Conservation (phyloP, 1,140 invertebrate species). For the Mizuhopecten yessoensis region DNA sequence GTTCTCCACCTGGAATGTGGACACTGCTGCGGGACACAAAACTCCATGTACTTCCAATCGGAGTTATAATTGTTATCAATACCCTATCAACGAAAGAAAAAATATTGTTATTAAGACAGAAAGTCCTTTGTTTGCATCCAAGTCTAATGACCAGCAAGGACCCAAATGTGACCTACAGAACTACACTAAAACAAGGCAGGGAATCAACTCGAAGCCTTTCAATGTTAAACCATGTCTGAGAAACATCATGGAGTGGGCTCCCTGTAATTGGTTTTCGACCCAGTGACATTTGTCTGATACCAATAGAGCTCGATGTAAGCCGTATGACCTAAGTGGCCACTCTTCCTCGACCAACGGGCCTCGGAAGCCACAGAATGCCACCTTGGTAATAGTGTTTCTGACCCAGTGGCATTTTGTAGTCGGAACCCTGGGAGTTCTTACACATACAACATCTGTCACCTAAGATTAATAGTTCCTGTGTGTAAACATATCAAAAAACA, state of each 20-base stretch:
- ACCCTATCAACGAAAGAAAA: too few species aligned
- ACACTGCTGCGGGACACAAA: too few species aligned
- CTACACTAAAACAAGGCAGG: too few species aligned
- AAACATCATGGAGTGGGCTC: not conserved
- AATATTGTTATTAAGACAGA: too few species aligned
- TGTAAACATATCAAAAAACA: not conserved
- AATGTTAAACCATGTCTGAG: not conserved
- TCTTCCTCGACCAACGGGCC: not conserved
- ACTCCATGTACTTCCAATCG: too few species aligned
- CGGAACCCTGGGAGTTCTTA: not conserved
- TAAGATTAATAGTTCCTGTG: not conserved
- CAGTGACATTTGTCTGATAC: constrained; percentile 19
- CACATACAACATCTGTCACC: not conserved
- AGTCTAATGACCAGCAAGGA: not conserved
- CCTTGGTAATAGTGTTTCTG: not conserved
- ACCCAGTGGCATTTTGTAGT: not conserved
- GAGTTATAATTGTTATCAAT: too few species aligned
- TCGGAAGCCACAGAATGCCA: not conserved
- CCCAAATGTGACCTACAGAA: too few species aligned
- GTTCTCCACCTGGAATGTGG: too few species aligned
- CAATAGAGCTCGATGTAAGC: not conserved
- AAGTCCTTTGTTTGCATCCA: too few species aligned
- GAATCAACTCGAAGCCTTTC: not conserved
- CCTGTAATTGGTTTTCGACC: constrained; percentile 15
- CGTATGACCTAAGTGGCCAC: not conserved